Base-by-base conservation (phyloP, 2,113 vertebrate species). In the Eira barbara region DNA sequence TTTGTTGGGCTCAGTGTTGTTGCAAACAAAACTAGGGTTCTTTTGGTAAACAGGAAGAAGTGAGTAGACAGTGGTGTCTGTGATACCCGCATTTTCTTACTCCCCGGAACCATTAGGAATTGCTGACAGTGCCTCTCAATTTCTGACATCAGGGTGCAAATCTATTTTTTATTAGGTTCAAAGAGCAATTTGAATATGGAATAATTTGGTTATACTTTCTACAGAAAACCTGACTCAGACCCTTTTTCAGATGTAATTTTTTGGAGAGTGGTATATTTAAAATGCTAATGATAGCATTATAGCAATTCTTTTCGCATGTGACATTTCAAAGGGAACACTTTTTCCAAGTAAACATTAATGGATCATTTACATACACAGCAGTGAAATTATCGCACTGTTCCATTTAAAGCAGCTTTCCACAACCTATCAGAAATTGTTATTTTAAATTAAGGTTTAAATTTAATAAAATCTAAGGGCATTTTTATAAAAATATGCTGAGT, bases 291-390 rank as follows among this genome's bases (percentile, higher is more conserved):
- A 94, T 89, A 84, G 80, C 92, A 89, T 83, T 94, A 93, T 63
- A 88, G 83, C 83, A 95, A 87, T 97, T 97, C 82, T 97, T 96
- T 85, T 42, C 94, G 82, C 52, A 49, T 78, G 76, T 91, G 92
- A 89, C 96, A 97, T 97, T 97, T 97, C 94, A 97, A 95, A 97
- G 78, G 49, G 83, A 94, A 96, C 36, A 87, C 96, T 78, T 94
- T 94, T 94, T 87, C 39, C 71, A 71, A 97, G 92, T 96, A 97
- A 97, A 96, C 84, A 90, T 42, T 94, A 96, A 94, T 95, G 87
- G 89, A 92, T 95, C 81, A 97, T 96, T 98, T 97, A 97, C 84
- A 96, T 96, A 92, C 63, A 95, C 21, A 96, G 94, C 39, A 90
- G 55, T 87, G 59, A 97, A 95, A 94, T 92, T 81, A 96, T 42